A percentile compares a stretch with the other conserved stretches of the same genome.
phyloP scores from a whole-genome alignment of 2,888 invertebrate genomes.

The Ferdinandea cuprea region DNA sequence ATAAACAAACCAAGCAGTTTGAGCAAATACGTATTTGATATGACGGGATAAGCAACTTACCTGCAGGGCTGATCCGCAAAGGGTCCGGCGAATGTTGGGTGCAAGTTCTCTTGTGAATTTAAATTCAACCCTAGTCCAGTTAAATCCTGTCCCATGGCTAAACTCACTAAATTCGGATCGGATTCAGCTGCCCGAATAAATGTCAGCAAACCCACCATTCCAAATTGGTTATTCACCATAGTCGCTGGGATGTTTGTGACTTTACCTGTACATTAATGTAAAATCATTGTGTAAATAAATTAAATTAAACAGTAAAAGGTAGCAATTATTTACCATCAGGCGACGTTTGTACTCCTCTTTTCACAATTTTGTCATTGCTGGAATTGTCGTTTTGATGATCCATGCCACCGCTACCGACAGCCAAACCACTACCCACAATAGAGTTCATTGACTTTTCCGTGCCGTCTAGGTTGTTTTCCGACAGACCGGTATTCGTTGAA shows the following conservation, averaged over 20 bases:
- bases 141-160: conserved; percentile 98
- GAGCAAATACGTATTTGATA: not conserved
- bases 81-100: conserved; percentile 99
- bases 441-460: conserved; percentile 83
- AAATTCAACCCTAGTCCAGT: conserved; percentile 99
- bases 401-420: conserved; percentile 79
- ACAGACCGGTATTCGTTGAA: conserved; percentile 81
- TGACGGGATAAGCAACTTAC: conserved; percentile 78
- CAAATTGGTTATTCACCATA: conserved; percentile 99
- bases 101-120: conserved; percentile 98
- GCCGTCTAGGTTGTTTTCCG: conserved; percentile 82
- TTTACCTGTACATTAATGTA: conserved; percentile 87
- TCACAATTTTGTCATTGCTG: conserved; percentile 84
- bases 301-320: not conserved
- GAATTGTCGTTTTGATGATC: conserved; percentile 83
- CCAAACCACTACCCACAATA: conserved; percentile 80
- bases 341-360: conserved; percentile 96
- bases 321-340: conserved; percentile 89
- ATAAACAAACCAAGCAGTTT: conserved; percentile 12
- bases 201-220: conserved; percentile 98
- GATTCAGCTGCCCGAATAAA: conserved; percentile 99
- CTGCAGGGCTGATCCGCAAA: conserved; percentile 98
- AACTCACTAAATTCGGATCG: conserved; percentile 96
- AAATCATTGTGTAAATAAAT: not conserved
- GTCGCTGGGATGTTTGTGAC: conserved; percentile 99